phyloP scores from a whole-genome alignment of 2,888 invertebrate genomes.

The Willowsia nigromaculata region DNA sequence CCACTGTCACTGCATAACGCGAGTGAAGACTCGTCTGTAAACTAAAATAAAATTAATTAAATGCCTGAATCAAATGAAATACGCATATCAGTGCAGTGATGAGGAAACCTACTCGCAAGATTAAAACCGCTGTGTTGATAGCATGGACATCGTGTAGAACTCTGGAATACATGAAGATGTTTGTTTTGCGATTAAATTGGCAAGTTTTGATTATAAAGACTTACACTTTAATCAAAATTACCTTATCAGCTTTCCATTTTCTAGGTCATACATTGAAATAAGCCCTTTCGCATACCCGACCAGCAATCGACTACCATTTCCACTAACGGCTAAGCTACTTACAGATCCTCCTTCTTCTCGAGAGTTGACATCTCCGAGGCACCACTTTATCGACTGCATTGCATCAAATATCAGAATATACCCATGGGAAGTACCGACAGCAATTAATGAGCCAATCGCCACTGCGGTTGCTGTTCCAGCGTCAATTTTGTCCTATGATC shows the following conservation, averaged over 20 bases:
- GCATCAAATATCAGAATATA: slow-evolving; percentile 92
- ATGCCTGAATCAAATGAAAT: too few species aligned
- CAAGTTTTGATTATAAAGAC: too few species aligned
- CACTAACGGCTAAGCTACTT: slow-evolving; percentile 88
- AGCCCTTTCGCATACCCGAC: slow-evolving; percentile 91
- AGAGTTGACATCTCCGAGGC: slow-evolving; percentile 83
- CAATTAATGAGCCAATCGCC: slow-evolving; percentile 88
- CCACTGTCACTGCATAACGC: slow-evolving; percentile 94
- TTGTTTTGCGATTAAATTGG: too few species aligned
- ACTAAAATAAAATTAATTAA: too few species aligned
- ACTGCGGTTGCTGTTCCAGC: slow-evolving; percentile 93
- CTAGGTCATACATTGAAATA: slow-evolving; percentile 92
- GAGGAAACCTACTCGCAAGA: slow-evolving; percentile 83
- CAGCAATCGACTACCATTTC: slow-evolving; percentile 91
- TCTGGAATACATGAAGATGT: slow-evolving; percentile 80
- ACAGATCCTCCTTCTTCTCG: slow-evolving; percentile 84
- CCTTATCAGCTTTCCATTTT: slow-evolving; percentile 87
- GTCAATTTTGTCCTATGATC: slow-evolving; percentile 89
- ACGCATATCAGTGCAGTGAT: too few species aligned
- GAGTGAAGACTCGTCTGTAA: slow-evolving; percentile 87
- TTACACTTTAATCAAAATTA: too few species aligned
- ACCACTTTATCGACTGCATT: slow-evolving; percentile 94
- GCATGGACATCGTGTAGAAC: slow-evolving; percentile 90
- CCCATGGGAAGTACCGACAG: slow-evolving; percentile 97
- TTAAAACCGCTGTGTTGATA: slow-evolving; percentile 91